These are phyloP conservation scores for Rhodophaea formosa DNA, from an alignment of 2,888 invertebrate species.

Conservation along the genomic window DNA sequence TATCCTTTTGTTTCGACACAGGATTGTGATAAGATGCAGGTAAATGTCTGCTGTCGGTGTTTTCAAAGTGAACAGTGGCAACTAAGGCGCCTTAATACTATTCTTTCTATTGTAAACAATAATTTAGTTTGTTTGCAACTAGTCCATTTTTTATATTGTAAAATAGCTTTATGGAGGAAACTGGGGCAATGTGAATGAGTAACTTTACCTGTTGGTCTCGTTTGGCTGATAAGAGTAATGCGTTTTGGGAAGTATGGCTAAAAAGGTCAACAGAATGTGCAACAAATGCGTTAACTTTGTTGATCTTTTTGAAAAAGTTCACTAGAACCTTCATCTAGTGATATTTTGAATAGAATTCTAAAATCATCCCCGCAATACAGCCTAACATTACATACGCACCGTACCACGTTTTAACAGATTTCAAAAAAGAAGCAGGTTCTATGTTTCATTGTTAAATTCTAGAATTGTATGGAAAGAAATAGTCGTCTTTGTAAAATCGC, in stretches of 20 bases:
- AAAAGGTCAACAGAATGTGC: background rate
- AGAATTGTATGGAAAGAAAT: no score
- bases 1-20: background rate
- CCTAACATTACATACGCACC: no score
- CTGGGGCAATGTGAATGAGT: slow-evolving; percentile 31
- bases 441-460: no score
- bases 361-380: no score
- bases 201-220: background rate
- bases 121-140: slow-evolving; percentile 46
- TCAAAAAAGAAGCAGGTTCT: no score
- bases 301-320: background rate
- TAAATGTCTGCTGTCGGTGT: slow-evolving; percentile 38
- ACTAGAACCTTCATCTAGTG: background rate
- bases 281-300: background rate
- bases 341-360: no score
- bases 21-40: background rate
- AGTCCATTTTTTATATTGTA: slow-evolving; percentile 44
- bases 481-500: no score
- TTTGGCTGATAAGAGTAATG: background rate
- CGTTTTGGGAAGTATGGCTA: background rate
- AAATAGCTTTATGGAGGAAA: slow-evolving; percentile 41
- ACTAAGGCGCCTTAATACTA: slow-evolving; percentile 56
- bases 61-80: slow-evolving; percentile 65
- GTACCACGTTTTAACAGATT: no score
- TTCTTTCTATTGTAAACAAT: slow-evolving; percentile 58